Percentiles rank a stretch among this genome's conserved stretches.
Conservation (phyloP, 2,113 vertebrate genomes). For the Zosterops hypoxanthus region DNA sequence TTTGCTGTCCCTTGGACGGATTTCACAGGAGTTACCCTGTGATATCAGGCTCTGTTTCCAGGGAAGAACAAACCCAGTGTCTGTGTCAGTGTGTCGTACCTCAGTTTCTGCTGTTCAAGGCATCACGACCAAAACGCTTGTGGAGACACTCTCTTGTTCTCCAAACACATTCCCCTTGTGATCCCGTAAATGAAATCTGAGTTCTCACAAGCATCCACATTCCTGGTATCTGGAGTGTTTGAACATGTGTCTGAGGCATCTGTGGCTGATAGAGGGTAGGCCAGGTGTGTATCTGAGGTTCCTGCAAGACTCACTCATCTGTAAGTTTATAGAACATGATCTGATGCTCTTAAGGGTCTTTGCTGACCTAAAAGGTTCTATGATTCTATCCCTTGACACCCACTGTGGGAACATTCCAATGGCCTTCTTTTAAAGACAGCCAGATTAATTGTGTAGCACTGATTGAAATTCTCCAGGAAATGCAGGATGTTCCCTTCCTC, state of each 20-base stretch:
- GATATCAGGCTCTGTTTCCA: not conserved
- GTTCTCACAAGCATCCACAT: not conserved
- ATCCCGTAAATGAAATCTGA: not conserved
- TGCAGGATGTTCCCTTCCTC: not conserved
- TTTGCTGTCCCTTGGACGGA: not conserved
- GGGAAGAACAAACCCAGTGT: not conserved
- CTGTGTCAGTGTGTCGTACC: not conserved
- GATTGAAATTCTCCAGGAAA: not conserved
- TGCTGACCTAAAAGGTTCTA: not conserved
- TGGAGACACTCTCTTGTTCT: not conserved
- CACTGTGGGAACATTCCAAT: not conserved
- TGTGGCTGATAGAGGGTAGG: not conserved
- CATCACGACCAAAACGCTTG: not conserved
- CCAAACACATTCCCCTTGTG: not conserved
- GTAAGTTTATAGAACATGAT: fast-evolving
- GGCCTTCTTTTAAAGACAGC: not conserved
- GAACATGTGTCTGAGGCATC: not conserved
- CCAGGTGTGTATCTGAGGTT: not conserved
- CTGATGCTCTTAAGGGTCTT: not conserved
- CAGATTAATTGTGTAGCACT: not conserved
- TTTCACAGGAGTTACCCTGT: not conserved
- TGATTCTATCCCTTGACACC: not conserved
- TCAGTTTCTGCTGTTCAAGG: not conserved
- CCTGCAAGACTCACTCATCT: not conserved
- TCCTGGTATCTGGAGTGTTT: not conserved